Conservation (phyloP, 2,797 vertebrate genomes). For the Prunella strophiata region DNA sequence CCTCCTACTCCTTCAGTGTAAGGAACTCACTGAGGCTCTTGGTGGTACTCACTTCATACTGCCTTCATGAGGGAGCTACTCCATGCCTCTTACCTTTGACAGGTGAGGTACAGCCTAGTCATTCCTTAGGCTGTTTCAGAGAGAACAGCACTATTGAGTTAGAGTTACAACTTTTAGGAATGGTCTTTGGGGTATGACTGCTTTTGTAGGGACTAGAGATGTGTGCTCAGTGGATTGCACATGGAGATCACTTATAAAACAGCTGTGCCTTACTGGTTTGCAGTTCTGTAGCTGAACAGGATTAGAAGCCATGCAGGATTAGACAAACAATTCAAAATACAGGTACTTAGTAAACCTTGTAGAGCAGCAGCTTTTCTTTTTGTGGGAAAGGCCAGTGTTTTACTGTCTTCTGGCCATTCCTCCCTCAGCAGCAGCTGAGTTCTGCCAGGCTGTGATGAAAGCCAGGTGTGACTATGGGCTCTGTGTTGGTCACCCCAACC, state of each 20-base stretch:
- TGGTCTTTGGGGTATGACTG: background rate
- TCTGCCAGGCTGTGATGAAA: background rate
- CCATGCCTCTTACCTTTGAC: background rate
- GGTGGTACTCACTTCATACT: fast-evolving
- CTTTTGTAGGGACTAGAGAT: background rate
- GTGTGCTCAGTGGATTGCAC: background rate
- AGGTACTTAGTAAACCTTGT: background rate
- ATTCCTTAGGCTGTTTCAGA: background rate
- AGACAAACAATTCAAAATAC: background rate
- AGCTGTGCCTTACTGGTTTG: background rate
- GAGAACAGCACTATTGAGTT: background rate
- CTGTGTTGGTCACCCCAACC: background rate
- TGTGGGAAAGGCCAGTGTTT: background rate
- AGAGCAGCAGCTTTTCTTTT: background rate
- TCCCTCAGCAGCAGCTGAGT: background rate
- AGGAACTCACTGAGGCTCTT: fast-evolving
- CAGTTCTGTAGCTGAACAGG: background rate
- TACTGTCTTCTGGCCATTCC: background rate
- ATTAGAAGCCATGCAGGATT: background rate
- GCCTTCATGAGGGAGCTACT: background rate
- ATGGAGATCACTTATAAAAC: background rate
- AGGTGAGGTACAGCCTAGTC: background rate
- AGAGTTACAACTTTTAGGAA: background rate
- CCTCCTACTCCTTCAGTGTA: background rate
- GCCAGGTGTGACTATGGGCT: background rate